Evolutionary conservation across 2,888 invertebrate genomes (phyloP).

Genomic region (Diplolepis rosae): DNA sequence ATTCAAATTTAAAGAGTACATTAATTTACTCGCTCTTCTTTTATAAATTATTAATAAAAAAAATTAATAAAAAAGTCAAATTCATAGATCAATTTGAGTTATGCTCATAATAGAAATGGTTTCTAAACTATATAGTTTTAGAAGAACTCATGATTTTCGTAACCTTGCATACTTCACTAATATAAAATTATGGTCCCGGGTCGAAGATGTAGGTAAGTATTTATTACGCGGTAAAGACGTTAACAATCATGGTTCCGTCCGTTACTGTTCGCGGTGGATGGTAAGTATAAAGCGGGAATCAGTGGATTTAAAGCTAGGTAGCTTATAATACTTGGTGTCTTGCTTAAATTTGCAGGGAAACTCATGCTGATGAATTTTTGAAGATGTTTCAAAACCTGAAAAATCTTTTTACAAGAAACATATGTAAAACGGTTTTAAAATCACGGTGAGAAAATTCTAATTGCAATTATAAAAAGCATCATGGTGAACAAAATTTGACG

Average conservation of each 20-base stretch:
- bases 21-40: no score
- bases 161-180: not conserved
- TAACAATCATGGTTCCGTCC: not conserved
- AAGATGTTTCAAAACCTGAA: not conserved
- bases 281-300: slow-evolving; percentile 19
- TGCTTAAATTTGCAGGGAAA: not conserved
- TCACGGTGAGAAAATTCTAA: no score
- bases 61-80: no score
- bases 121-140: slow-evolving; percentile 2
- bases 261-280: slow-evolving; percentile 11
- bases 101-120: no score
- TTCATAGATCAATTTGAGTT: no score
- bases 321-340: not conserved
- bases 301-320: slow-evolving; percentile 3
- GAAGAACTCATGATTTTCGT: not conserved
- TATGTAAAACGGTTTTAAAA: no score
- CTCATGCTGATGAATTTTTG: not conserved
- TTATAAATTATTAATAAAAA: no score
- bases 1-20: no score
- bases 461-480: no score
- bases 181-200: not conserved
- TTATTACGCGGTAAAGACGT: not conserved
- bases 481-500: no score
- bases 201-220: not conserved
- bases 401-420: not conserved